Conservation (phyloP, 1,140 invertebrate species). For the Anthonomus grandis region DNA sequence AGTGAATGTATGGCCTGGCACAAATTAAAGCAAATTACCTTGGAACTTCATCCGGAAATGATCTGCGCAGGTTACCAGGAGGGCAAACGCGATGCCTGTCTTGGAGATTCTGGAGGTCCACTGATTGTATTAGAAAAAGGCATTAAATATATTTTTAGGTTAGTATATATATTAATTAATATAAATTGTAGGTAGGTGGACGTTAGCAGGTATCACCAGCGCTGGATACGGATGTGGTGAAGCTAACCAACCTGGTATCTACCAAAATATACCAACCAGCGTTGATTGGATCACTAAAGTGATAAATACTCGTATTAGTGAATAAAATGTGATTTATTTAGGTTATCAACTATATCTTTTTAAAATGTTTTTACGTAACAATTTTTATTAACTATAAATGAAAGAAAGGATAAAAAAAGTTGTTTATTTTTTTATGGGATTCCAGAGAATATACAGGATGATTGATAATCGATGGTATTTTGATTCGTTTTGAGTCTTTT, state of each 20-base stretch:
- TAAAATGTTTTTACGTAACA: background rate
- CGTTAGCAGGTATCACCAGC: constrained; percentile 79
- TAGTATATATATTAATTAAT: no score
- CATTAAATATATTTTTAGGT: no score
- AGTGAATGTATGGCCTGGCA: constrained; percentile 77
- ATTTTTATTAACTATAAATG: no score
- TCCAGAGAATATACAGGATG: no score
- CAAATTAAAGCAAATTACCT: constrained; percentile 68
- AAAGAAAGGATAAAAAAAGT: no score
- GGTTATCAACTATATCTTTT: background rate
- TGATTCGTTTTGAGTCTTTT: no score
- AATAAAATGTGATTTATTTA: constrained; percentile 9
- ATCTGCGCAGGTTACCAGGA: constrained; percentile 80
- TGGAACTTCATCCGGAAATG: constrained; percentile 74
- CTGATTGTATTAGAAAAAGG: constrained; percentile 61
- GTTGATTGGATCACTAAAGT: constrained; percentile 66
- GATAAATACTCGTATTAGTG: constrained; percentile 44
- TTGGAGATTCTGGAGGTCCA: constrained; percentile 82
- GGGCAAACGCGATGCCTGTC: constrained; percentile 76
- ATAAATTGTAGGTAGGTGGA: constrained; percentile 65
- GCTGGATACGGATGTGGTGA: constrained; percentile 84
- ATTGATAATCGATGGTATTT: no score
- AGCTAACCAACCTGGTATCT: constrained; percentile 82
- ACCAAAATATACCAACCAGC: constrained; percentile 72
- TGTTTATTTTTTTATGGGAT: no score